Base-by-base conservation (phyloP, 2,113 vertebrate genomes). In the Melanotaenia duboulayi region DNA sequence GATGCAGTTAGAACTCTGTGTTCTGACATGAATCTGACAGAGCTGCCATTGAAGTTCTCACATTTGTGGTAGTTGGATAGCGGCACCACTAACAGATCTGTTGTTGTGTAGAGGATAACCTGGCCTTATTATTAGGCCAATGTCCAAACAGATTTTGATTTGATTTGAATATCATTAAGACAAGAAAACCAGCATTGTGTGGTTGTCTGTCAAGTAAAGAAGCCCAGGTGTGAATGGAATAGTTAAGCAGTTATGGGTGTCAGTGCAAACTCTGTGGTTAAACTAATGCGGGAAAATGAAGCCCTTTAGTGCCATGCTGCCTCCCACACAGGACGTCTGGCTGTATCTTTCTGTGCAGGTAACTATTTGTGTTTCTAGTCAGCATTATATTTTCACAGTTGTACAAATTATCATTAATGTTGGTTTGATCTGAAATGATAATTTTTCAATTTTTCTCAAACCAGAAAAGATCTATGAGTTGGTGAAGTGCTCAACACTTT, bases 271-370 rank as follows among this genome's bases (percentile, higher is more conserved):
- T 77, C 87, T 81, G 89, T 88, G 92, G 87, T 93, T 90, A 91
- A 83, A 85, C 82, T 82, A 88, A 90, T 92, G 90, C 92, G 89
- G 92, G 81, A 92, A 92, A 94, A 93, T 91, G 88, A 79, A 91
- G 91, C 86, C 89, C 90, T 93, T 93, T 85, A 89, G 76, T 82
- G 56, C 80, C 79, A 76, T 66, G 81, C 69, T 72, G 67, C 88
- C 82, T 90, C 93, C 92, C 89, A 93, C 91, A 86, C 84, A 90
- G 74, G 77, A 71, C 75, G 84, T 68, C 78, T 85, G 81, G 46
- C 78, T 81, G 72, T 62, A 72, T 74, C 87, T 83, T 75, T 86
- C 70, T 86, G 70, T 64, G 71, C 81, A 87, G 87, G 87, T 91
- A 83, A 78, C 60, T 82, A 87, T 80, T 85, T 77, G 35, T 74